phyloP scores from a whole-genome alignment of 2,797 vertebrate species.

The Ataeniobius toweri region DNA sequence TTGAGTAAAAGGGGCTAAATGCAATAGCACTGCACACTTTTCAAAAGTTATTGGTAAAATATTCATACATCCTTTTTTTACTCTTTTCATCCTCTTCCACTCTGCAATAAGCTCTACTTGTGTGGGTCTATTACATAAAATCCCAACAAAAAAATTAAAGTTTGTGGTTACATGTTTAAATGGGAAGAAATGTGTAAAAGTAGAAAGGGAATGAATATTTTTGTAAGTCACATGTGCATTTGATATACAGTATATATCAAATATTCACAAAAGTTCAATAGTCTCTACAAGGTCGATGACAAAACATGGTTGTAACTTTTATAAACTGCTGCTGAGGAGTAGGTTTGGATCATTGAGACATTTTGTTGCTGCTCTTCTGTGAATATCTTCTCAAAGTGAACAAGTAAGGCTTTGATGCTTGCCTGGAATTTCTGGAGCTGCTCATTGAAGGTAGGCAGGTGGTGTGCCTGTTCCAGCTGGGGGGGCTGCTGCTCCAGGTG shows the following conservation, averaged over 20 bases:
- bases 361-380: not conserved
- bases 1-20: too few species aligned
- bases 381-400: not conserved
- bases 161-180: not conserved
- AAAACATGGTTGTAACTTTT: not conserved
- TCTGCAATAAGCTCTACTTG: not conserved
- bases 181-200: not conserved
- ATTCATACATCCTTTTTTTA: not conserved
- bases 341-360: not conserved
- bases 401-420: constrained; percentile 15
- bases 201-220: not conserved
- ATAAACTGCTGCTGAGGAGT: not conserved
- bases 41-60: not conserved
- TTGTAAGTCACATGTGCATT: not conserved
- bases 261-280: too few species aligned
- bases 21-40: not conserved
- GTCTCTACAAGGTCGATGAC: not conserved
- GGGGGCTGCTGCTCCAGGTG: constrained; percentile 85
- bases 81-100: not conserved
- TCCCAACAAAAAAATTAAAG: not conserved
- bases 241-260: too few species aligned
- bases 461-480: constrained; percentile 86
- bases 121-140: not conserved
- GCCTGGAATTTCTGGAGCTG: constrained; percentile 83
- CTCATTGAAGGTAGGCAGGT: constrained; percentile 84